These are phyloP conservation scores for Seriola aureovittata DNA, from an alignment of 2,113 vertebrate species.

Conservation along the genomic window DNA sequence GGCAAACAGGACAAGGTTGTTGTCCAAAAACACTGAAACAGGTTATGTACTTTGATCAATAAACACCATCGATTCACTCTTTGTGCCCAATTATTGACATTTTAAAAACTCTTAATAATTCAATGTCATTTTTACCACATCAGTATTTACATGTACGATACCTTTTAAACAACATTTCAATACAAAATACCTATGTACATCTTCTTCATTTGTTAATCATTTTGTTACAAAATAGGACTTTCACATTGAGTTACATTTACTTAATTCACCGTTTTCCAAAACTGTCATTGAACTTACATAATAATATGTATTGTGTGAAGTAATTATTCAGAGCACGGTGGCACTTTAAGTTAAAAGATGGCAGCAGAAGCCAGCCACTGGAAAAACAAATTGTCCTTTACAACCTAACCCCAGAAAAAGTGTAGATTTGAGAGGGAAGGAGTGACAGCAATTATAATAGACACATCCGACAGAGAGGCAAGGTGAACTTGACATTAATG, in stretches of 20 bases:
- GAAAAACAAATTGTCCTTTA: constrained; percentile 45
- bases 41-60: constrained; percentile 85
- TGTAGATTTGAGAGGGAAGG: constrained; percentile 37
- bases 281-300: constrained; percentile 59
- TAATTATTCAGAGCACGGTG: constrained; percentile 51
- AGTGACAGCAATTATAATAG: constrained; percentile 51
- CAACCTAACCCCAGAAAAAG: constrained; percentile 37
- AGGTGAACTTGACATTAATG: constrained; percentile 77
- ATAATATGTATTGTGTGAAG: constrained; percentile 49
- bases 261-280: constrained; percentile 65
- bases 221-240: constrained; percentile 94
- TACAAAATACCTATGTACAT: constrained; percentile 91
- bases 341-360: constrained; percentile 54
- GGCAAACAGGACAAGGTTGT: constrained; percentile 72
- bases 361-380: constrained; percentile 33
- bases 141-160: constrained; percentile 82
- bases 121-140: constrained; percentile 69
- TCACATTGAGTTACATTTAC: constrained; percentile 78
- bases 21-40: constrained; percentile 76
- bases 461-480: constrained; percentile 70
- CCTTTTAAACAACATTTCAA: constrained; percentile 75
- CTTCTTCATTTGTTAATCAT: constrained; percentile 80
- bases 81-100: constrained; percentile 61
- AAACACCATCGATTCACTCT: constrained; percentile 74
- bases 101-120: constrained; percentile 60